Base-by-base conservation (phyloP, 2,888 invertebrate species). In the Cactoblastis cactorum region DNA sequence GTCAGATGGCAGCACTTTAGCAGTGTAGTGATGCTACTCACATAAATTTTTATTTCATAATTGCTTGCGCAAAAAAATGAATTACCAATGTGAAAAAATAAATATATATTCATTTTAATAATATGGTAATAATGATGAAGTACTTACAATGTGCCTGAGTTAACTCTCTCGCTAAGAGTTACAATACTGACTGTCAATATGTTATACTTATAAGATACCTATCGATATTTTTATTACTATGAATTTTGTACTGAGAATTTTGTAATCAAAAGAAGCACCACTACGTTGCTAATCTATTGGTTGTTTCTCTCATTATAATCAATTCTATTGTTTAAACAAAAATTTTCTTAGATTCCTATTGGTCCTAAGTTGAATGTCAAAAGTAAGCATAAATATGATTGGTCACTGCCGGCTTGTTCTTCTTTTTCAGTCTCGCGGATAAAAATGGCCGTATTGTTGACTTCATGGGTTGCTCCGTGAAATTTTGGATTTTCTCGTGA, bases 401-500 rank as follows among this genome's bases (percentile, higher is more conserved):
- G 72, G 71, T 55, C 33, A 34, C 50, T 39, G 12, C 11, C 46
- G 55, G 57, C 55, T 58, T 47, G 47, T 53, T 58, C 46, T 51
- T 45, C 59, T 57, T 58, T 59, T 67, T 56, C 63, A 74, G 72
- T 78, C 82, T 85, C 87, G 86, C 87, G 85, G 85, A 86, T 74
- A 82, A 88, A 88, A 87, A 88, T 88, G 88, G 88, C 86, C 75
- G 86, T 78, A 79, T 69, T 80, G 80, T 80, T 85, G 83, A 77
- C 71, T 74, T 71, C 72, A 62, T 71, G 76, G 68, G 71, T 71
- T 75, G 70, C 68, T 67, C 66, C 67, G 66, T 66, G 70, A 67
- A 70, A 77, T 66, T 76, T 65, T 67, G 62, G 67, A 53, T 66
- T 66, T 71, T 77, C 59, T 74, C 69, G 65, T 69, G 69, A 71